Conservation (phyloP, 2,797 vertebrate genomes). For the Ptychobarbus kaznakovi region DNA sequence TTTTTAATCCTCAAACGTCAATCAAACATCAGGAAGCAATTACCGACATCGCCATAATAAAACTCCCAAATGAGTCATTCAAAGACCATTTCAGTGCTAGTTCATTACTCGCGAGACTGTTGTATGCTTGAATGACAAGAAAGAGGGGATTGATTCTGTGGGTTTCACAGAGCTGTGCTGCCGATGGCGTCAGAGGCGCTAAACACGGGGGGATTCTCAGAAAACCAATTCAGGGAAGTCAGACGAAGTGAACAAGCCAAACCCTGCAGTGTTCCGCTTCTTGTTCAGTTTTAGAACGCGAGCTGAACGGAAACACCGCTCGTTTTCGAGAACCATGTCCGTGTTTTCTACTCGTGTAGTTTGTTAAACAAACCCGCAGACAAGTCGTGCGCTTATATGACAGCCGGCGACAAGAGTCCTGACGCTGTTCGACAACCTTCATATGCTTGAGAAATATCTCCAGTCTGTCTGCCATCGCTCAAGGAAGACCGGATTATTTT, state of each 20-base stretch:
- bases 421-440: background rate
- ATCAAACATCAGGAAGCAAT: conserved; percentile 28
- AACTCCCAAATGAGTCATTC: conserved; percentile 16
- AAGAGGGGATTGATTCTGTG: conserved; percentile 27
- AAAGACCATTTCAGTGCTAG: background rate
- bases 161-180: conserved; percentile 54
- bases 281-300: conserved; percentile 44
- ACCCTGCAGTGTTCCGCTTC: conserved; percentile 58
- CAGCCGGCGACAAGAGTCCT: background rate
- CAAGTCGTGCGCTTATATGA: background rate
- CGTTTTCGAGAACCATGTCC: conserved; percentile 28
- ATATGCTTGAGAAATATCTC: background rate
- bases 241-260: conserved; percentile 76
- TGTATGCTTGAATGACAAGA: background rate
- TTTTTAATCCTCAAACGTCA: conserved; percentile 30
- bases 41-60: conserved; percentile 8
- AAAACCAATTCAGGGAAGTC: conserved; percentile 82
- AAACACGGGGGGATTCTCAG: conserved; percentile 77
- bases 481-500: background rate
- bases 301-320: conserved; percentile 43
- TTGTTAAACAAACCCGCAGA: conserved; percentile 6
- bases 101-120: conserved; percentile 18
- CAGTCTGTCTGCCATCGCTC: background rate
- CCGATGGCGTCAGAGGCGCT: conserved; percentile 78
- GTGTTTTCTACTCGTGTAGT: background rate